phyloP scores from a whole-genome alignment of 2,797 vertebrate species.

The Ambastaia sidthimunki region DNA sequence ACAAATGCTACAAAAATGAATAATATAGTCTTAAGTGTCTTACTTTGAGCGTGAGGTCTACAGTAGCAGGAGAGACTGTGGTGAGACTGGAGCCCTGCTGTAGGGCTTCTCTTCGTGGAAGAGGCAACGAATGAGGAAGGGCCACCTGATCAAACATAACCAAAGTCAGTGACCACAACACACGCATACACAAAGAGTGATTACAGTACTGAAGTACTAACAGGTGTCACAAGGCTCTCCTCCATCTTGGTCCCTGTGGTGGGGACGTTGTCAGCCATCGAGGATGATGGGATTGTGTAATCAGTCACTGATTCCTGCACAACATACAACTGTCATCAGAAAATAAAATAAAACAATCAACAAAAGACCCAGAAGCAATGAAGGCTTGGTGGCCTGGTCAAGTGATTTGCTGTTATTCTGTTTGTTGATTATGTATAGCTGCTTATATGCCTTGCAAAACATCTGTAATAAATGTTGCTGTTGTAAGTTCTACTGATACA shows the following conservation, averaged over 20 bases:
- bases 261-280: constrained; percentile 90
- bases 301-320: constrained; percentile 95
- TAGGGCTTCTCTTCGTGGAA: constrained; percentile 93
- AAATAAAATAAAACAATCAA: neutral
- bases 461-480: too few relatives aligned
- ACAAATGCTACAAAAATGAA: too few relatives aligned
- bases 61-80: constrained; percentile 95
- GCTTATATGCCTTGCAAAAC: too few relatives aligned
- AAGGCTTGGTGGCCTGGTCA: too few relatives aligned
- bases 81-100: constrained; percentile 95
- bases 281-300: constrained; percentile 94
- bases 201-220: constrained; percentile 71
- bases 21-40: constrained; percentile 43
- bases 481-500: too few relatives aligned
- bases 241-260: constrained; percentile 92
- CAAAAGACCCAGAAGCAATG: too few relatives aligned
- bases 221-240: constrained; percentile 93
- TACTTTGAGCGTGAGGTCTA: constrained; percentile 98
- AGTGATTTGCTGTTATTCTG: too few relatives aligned
- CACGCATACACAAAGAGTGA: neutral
- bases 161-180: neutral
- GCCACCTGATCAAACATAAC: constrained; percentile 83
- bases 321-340: neutral
- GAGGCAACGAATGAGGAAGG: constrained; percentile 91
- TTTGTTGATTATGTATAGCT: too few relatives aligned